phyloP scores from a whole-genome alignment of 1,140 invertebrate genomes.

The Orius insidiosus region DNA sequence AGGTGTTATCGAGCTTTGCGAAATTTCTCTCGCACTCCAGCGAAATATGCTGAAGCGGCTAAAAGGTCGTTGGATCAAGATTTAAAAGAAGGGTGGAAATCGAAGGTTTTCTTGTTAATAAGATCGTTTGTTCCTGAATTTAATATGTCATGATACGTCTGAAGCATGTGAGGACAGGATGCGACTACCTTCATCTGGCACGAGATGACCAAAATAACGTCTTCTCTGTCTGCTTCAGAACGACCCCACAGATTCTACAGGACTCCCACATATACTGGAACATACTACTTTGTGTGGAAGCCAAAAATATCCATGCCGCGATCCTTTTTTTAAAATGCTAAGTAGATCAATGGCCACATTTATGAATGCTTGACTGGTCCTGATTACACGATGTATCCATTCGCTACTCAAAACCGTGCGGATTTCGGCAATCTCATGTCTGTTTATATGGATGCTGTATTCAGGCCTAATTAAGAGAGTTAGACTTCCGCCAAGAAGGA shows the following conservation, averaged over 20 bases:
- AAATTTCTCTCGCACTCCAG: no score
- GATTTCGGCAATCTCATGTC: slow-evolving; percentile 71
- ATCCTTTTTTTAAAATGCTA: slow-evolving; percentile 97
- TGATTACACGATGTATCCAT: slow-evolving; percentile 91
- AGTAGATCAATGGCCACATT: slow-evolving; percentile 78
- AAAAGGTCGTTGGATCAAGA: slow-evolving; percentile 3
- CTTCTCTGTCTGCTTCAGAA: slow-evolving; percentile 78
- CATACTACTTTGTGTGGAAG: slow-evolving; percentile 84
- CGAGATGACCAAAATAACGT: slow-evolving; percentile 80
- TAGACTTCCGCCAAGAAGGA: slow-evolving; percentile 86
- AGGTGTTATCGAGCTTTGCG: no score
- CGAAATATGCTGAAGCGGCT: neutral
- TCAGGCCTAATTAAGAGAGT: slow-evolving; percentile 60
- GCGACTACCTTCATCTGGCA: slow-evolving; percentile 75
- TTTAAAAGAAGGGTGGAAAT: slow-evolving; percentile 13
- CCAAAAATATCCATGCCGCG: slow-evolving; percentile 63
- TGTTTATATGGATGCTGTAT: slow-evolving; percentile 77
- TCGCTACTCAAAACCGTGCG: slow-evolving; percentile 75
- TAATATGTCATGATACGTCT: slow-evolving; percentile 58
- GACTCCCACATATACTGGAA: slow-evolving; percentile 84
- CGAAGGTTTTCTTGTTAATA: slow-evolving; percentile 21
- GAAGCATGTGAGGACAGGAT: slow-evolving; percentile 62
- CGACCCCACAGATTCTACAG: slow-evolving; percentile 79
- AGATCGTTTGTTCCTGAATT: slow-evolving; percentile 45
- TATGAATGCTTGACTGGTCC: slow-evolving; percentile 93